Percentiles rank a stretch among this genome's conserved stretches.
Evolutionary conservation across 2,113 vertebrate genomes (phyloP).

Genomic region (Zosterops lateralis): DNA sequence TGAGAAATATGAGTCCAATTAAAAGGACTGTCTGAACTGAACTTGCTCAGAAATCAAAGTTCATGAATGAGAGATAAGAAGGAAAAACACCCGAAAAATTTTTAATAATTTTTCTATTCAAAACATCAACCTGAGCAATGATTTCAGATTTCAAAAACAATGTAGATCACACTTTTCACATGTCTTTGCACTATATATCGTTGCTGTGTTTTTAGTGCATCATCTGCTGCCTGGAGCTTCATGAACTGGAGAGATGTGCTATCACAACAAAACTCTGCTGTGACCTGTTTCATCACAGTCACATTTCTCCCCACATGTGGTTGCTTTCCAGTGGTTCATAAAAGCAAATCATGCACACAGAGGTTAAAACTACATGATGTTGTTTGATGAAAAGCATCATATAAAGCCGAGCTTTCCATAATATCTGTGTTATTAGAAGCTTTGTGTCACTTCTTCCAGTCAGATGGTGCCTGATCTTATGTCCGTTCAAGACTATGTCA

Average conservation of each 20-base stretch:
- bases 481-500: not conserved
- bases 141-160: not conserved
- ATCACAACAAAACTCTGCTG: not conserved
- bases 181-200: not conserved
- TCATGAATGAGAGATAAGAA: not conserved
- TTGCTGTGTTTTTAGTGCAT: not conserved
- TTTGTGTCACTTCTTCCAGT: constrained; percentile 25
- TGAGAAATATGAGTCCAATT: not conserved
- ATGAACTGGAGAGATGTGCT: not conserved
- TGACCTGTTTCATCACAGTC: not conserved
- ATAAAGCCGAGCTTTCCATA: not conserved
- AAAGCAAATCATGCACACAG: not conserved
- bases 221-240: not conserved
- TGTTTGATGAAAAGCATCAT: not conserved
- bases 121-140: not conserved
- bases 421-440: constrained; percentile 8
- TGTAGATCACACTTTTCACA: not conserved
- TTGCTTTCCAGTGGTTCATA: not conserved
- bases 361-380: not conserved
- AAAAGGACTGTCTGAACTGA: not conserved
- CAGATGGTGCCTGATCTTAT: not conserved
- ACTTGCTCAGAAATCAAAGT: not conserved
- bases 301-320: not conserved
- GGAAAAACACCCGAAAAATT: not conserved
- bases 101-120: not conserved